Evolutionary conservation across 1,140 invertebrate species (phyloP).

Genomic region (Drosophila trapezifrons): DNA sequence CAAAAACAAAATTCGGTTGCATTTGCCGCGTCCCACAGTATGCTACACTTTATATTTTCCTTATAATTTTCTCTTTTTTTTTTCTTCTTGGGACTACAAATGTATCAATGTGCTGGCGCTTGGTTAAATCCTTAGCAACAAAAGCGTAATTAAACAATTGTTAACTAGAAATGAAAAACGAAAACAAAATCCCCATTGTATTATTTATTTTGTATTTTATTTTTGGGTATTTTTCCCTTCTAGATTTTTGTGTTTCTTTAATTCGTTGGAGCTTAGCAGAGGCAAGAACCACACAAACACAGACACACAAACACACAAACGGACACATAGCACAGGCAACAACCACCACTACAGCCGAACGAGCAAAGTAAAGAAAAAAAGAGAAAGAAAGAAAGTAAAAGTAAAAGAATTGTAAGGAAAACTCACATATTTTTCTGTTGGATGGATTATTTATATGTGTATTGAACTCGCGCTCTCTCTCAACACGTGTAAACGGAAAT

Average conservation of each 20-base stretch:
- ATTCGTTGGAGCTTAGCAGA: slow-evolving; percentile 41
- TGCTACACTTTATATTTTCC: slow-evolving; percentile 27
- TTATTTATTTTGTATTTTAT: slow-evolving; percentile 14
- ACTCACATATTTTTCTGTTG: slow-evolving; percentile 41
- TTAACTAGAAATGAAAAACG: slow-evolving; percentile 28
- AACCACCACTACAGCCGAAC: slow-evolving; percentile 78
- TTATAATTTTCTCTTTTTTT: slow-evolving; percentile 8
- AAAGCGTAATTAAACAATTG: slow-evolving; percentile 47
- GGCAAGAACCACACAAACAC: slow-evolving; percentile 19
- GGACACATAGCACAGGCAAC: slow-evolving; percentile 65
- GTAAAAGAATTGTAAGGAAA: slow-evolving; percentile 38
- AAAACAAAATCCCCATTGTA: slow-evolving; percentile 31
- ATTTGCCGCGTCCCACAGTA: slow-evolving; percentile 8
- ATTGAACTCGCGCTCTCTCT: slow-evolving; percentile 28
- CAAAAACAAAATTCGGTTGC: slow-evolving; percentile 10
- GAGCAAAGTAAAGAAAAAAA: slow-evolving; percentile 50
- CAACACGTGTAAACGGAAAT: slow-evolving; percentile 25
- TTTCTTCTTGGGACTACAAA: slow-evolving; percentile 16
- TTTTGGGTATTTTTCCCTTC: no score
- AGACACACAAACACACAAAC: slow-evolving; percentile 19
- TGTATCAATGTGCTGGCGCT: slow-evolving; percentile 36
- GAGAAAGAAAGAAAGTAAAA: slow-evolving; percentile 11
- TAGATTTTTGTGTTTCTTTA: slow-evolving; percentile 9
- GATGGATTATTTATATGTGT: slow-evolving; percentile 44
- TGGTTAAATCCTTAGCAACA: slow-evolving; percentile 23